A percentile compares a stretch with the other conserved stretches of the same genome.
These are phyloP conservation scores for Apis laboriosa DNA, from an alignment of 1,140 invertebrate species.

Conservation along the genomic window DNA sequence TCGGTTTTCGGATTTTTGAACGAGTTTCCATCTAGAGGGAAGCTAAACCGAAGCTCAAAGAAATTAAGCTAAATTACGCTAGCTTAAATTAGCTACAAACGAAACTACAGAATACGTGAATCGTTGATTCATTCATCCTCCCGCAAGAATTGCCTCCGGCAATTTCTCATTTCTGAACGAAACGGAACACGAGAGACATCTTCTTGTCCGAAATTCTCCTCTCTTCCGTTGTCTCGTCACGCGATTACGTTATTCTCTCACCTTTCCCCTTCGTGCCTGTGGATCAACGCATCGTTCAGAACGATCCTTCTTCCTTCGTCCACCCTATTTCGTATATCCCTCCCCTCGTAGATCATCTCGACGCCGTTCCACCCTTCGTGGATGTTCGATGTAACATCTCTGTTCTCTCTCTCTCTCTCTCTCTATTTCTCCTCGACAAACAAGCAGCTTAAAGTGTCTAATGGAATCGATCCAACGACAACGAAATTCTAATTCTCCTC, in stretches of 20 bases:
- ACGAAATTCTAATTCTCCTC: conserved; percentile 65
- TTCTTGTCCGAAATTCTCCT: conserved; percentile 31
- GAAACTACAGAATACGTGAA: neutral
- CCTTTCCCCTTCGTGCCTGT: conserved; percentile 20
- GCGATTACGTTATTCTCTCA: conserved; percentile 36
- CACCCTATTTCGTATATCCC: neutral
- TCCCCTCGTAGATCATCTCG: conserved; percentile 12
- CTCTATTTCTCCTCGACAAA: conserved; percentile 58
- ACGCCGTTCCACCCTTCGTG: conserved; percentile 9
- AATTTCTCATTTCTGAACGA: conserved; percentile 41
- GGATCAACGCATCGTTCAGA: conserved; percentile 43
- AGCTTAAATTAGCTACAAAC: conserved; percentile 19
- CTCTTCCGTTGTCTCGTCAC: conserved; percentile 30
- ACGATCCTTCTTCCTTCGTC: conserved; percentile 9
- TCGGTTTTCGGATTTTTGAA: neutral
- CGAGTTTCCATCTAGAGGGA: neutral
- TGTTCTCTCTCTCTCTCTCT: conserved; percentile 45
- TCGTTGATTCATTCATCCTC: conserved; percentile 32
- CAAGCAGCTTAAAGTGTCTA: conserved; percentile 61
- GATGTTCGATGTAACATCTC: conserved; percentile 69
- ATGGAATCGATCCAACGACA: conserved; percentile 73
- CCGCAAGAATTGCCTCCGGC: conserved; percentile 2
- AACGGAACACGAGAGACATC: neutral
- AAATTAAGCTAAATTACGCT: neutral
- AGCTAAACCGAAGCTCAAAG: neutral